These are phyloP conservation scores for Noctua janthina DNA, from an alignment of 2,888 invertebrate genomes.

Conservation along the genomic window DNA sequence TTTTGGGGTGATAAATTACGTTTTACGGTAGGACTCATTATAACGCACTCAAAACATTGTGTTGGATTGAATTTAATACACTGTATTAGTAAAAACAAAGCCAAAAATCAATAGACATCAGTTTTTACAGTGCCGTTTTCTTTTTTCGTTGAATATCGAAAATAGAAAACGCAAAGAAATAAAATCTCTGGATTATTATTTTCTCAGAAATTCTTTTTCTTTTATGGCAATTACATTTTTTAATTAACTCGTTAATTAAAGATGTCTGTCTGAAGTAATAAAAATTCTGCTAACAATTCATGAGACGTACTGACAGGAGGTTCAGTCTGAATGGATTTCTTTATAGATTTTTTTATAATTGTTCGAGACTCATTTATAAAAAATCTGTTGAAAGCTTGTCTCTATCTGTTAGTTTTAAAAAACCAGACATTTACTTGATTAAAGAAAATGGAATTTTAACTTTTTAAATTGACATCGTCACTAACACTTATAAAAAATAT, in stretches of 20 bases:
- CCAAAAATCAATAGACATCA: not conserved
- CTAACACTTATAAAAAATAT: not conserved
- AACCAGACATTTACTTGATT: not conserved
- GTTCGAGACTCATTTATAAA: not conserved
- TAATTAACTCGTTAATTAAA: constrained; percentile 58
- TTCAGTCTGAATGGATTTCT: constrained; percentile 11
- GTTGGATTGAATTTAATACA: too few relatives aligned
- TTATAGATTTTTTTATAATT: constrained; percentile 12
- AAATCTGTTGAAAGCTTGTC: not conserved
- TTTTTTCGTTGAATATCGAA: not conserved
- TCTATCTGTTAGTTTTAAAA: not conserved
- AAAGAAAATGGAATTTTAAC: not conserved
- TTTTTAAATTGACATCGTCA: not conserved
- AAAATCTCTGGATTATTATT: constrained; percentile 31
- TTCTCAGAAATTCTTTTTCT: constrained; percentile 30
- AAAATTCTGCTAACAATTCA: constrained; percentile 54
- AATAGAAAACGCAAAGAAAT: constrained; percentile 1
- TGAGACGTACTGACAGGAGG: constrained; percentile 10
- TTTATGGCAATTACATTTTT: constrained; percentile 52
- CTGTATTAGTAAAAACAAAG: not conserved
- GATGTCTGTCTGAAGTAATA: constrained; percentile 47
- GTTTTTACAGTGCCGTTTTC: not conserved
- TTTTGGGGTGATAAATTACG: too few relatives aligned
- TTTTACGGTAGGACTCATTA: too few relatives aligned
- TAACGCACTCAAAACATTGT: too few relatives aligned